Evolutionary conservation across 2,113 vertebrate genomes (phyloP), one percentile per base, ranked within the genome.

Genomic region (Dasyornis broadbenti): DNA sequence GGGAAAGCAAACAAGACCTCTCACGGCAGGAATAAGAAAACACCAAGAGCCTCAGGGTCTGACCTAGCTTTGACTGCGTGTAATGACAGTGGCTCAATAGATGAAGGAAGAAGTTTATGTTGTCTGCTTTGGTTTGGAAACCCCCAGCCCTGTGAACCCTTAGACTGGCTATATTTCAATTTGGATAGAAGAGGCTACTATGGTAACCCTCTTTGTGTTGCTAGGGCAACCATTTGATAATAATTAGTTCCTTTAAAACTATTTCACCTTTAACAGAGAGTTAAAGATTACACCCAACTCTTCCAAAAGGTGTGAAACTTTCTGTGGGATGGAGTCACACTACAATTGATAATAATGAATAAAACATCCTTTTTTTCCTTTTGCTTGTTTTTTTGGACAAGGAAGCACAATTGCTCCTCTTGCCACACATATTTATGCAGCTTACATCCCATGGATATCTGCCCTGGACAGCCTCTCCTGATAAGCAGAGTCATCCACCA

Each of bases 171-270:
- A 72, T 57, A 76, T 80, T 94, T 65, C 68, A 88, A 31, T 90
- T 91, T 95, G 81, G 66, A 59, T 59, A 82, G 30, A 89, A 65
- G 42, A 87, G 37, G 82, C 61, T 96, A 85, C 82, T 94, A 95
- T 95, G 91, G 93, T 87, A 94, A 95, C 89, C 21, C 21, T 88
- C 54, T 69, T 77, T 50, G 30, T 87, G 93, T 96, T 94, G 78
- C 93, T 90, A 80, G 54, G 91, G 63, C 33, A 94, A 95, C 78
- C 8, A 80, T 92, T 94, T 90, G 90, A 90, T 78, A 89, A 54
- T 61, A 91, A 95, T 91, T 91, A 95, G 27, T 37, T 91, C 33
- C 7, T 81, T 85, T 63, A 77, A 82, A 93, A 92, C 11, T 72
- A 89, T 85, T 68, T 84, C 57, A 75, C 45, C 57, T 91, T 76